These are phyloP conservation scores for Rousettus leschenaultii DNA, from an alignment of 2,113 vertebrate genomes.

Conservation along the genomic window DNA sequence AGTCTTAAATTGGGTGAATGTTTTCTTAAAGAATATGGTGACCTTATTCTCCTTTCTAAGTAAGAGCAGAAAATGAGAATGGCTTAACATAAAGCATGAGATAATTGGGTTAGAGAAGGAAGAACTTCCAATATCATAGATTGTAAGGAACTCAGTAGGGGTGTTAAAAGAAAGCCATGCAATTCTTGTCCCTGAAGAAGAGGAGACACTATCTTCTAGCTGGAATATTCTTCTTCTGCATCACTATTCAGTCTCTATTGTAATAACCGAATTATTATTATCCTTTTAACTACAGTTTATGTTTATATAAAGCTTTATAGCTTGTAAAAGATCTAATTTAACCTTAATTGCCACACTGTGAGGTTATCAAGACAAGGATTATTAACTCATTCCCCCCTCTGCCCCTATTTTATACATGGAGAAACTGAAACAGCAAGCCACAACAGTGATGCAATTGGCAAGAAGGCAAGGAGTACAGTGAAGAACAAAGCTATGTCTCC, in stretches of 20 bases:
- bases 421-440: slow-evolving; percentile 7
- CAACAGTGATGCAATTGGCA: not conserved
- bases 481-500: not conserved
- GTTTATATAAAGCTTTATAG: slow-evolving; percentile 33
- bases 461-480: slow-evolving; percentile 13
- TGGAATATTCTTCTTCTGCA: not conserved
- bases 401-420: not conserved
- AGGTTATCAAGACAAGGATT: slow-evolving; percentile 54
- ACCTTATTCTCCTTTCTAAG: slow-evolving; percentile 59
- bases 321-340: slow-evolving; percentile 45
- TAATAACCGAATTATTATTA: slow-evolving; percentile 57
- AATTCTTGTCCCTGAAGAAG: not conserved
- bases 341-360: slow-evolving; percentile 23
- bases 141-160: not conserved
- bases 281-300: slow-evolving; percentile 52
- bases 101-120: slow-evolving; percentile 44
- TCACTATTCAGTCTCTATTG: slow-evolving; percentile 12
- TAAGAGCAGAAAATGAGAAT: slow-evolving; percentile 51
- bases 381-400: not conserved
- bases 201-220: not conserved
- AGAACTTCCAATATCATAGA: slow-evolving; percentile 38
- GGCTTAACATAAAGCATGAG: slow-evolving; percentile 26
- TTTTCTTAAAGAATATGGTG: slow-evolving; percentile 39
- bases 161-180: not conserved
- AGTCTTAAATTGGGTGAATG: slow-evolving; percentile 50